phyloP scores from a whole-genome alignment of 2,797 vertebrate species.

The Gymnoscopelus microlampas region DNA sequence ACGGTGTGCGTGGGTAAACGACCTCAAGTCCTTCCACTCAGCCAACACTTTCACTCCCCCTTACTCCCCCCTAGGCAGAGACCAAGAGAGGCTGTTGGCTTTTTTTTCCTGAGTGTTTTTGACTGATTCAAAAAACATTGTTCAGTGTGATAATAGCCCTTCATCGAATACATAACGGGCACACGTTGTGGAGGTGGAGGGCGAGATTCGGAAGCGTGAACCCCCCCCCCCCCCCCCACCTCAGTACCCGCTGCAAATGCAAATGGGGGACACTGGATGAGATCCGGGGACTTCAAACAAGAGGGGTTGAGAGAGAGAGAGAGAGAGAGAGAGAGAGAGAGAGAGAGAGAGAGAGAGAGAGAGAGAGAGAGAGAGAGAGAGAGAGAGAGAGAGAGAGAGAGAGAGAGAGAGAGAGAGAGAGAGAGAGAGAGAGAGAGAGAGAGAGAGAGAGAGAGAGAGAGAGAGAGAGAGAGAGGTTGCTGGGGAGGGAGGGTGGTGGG shows the following conservation, averaged over 20 bases:
- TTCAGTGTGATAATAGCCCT: conserved; percentile 78
- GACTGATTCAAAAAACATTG: conserved; percentile 59
- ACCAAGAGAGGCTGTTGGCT: too few species aligned
- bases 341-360: conserved; percentile 16
- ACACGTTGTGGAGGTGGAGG: conserved; percentile 37
- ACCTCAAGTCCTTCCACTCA: conserved; percentile 57
- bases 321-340: not conserved
- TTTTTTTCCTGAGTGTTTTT: conserved; percentile 73
- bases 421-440: conserved; percentile 19
- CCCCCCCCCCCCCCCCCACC: not conserved
- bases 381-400: not conserved
- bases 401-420: conserved; percentile 1
- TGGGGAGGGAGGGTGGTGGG: not conserved
- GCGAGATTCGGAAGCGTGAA: conserved; percentile 25
- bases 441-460: conserved; percentile 20
- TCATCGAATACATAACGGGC: conserved; percentile 71
- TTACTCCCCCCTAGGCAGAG: conserved; percentile 26
- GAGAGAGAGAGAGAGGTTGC: conserved; percentile 13
- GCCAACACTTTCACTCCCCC: conserved; percentile 14
- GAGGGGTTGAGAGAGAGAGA: not conserved
- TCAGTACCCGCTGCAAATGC: conserved; percentile 37
- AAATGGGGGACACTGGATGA: conserved; percentile 31
- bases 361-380: not conserved
- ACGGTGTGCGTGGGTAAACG: conserved; percentile 27
- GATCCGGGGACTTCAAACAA: conserved; percentile 26